phyloP scores from a whole-genome alignment of 2,888 invertebrate genomes.

The Diarsia brunnea region DNA sequence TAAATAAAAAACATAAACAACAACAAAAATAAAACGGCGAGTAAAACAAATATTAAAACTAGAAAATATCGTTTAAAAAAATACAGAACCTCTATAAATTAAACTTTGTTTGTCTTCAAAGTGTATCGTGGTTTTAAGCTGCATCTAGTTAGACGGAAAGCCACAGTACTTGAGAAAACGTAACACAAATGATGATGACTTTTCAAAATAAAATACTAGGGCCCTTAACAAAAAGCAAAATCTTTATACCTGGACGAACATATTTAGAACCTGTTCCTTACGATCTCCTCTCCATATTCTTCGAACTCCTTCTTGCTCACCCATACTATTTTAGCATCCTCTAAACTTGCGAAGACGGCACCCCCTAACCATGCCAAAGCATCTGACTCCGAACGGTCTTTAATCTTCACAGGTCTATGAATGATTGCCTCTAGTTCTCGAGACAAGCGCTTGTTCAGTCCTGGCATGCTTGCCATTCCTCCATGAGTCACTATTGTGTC shows the following conservation, averaged over 20 bases:
- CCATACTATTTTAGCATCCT: conserved; percentile 77
- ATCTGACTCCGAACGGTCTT: conserved; percentile 76
- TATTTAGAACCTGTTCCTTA: conserved; percentile 77
- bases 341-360: conserved; percentile 80
- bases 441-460: conserved; percentile 74
- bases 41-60: background rate
- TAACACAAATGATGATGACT: background rate
- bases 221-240: background rate
- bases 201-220: background rate
- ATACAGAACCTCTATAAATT: no score
- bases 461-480: conserved; percentile 77
- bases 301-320: conserved; percentile 80
- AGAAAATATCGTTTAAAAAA: background rate
- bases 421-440: conserved; percentile 72
- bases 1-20: background rate
- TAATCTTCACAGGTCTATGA: conserved; percentile 71
- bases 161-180: background rate
- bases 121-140: background rate
- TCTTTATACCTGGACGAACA: no score
- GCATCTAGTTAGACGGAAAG: background rate
- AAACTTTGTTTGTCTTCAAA: background rate
- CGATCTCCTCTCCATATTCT: conserved; percentile 81
- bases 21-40: background rate
- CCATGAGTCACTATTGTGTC: conserved; percentile 79
- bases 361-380: conserved; percentile 82